A percentile compares a stretch with the other conserved stretches of the same genome.
phyloP scores from a whole-genome alignment of 2,888 invertebrate genomes.

The Scrobipalpa atriplicella region DNA sequence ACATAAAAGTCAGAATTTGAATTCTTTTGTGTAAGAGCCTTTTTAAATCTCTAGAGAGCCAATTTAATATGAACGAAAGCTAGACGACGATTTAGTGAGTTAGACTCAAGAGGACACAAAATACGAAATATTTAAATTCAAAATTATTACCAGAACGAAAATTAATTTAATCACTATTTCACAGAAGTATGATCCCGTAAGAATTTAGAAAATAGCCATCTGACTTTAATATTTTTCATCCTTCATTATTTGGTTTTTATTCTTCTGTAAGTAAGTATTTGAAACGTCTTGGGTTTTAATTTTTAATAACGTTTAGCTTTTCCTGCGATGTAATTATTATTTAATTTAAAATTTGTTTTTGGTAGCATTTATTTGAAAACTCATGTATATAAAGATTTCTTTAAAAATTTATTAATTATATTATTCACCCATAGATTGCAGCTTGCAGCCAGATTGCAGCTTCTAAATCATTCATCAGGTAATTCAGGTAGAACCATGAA shows the following conservation, averaged over 20 bases:
- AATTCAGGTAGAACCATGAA: not conserved
- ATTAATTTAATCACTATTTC: not conserved
- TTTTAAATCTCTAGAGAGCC: no score
- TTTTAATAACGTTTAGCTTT: not conserved
- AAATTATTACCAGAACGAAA: not conserved
- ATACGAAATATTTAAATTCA: not conserved
- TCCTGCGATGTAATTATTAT: not conserved
- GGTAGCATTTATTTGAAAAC: no score
- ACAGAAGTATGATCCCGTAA: not conserved
- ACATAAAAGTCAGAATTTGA: no score
- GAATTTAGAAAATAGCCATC: slow-evolving; percentile 8
- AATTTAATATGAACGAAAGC: no score
- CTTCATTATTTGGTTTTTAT: no score
- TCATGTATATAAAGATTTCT: no score
- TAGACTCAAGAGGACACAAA: not conserved
- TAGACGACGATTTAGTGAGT: no score
- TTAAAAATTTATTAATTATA: no score
- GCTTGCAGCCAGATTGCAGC: no score
- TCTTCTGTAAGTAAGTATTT: not conserved
- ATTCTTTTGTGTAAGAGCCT: no score
- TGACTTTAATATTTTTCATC: slow-evolving; percentile 10
- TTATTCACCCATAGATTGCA: no score
- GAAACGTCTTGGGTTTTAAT: not conserved
- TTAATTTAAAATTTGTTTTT: not conserved
- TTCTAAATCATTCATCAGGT: no score